These are phyloP conservation scores for Tigriopus japonicus DNA, from an alignment of 1,140 invertebrate genomes.

Conservation along the genomic window DNA sequence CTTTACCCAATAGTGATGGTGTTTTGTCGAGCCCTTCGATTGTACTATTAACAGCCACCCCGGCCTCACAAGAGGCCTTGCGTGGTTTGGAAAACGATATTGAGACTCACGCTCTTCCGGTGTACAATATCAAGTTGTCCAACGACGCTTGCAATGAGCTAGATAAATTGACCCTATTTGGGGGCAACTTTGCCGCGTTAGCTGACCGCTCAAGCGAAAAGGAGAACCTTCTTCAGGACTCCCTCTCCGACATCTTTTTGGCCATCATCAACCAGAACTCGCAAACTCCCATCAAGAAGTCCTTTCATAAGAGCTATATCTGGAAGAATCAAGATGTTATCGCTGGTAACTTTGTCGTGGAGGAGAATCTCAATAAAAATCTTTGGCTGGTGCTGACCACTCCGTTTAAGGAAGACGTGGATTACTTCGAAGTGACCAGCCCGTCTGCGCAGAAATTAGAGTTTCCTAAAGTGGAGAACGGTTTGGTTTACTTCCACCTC, in stretches of 20 bases:
- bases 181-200: background rate
- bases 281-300: background rate
- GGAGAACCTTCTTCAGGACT: background rate
- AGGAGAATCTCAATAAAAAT: conserved; percentile 11
- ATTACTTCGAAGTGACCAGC: conserved; percentile 18
- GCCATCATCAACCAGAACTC: background rate
- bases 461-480: conserved; percentile 16
- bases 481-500: conserved; percentile 19
- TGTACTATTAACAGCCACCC: background rate
- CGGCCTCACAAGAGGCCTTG: background rate
- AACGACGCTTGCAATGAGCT: background rate
- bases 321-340: background rate
- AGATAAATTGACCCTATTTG: background rate
- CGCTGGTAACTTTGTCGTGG: conserved; percentile 13
- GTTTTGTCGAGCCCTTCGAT: background rate
- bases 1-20: background rate
- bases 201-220: too few species aligned
- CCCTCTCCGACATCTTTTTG: conserved; percentile 1
- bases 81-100: background rate
- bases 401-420: conserved; percentile 8
- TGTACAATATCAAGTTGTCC: background rate
- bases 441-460: conserved; percentile 18
- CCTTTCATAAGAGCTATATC: background rate
- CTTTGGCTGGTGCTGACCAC: conserved; percentile 7
- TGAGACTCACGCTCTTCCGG: background rate